These are phyloP conservation scores for Gnatocerus cornutus DNA, from an alignment of 2,888 invertebrate genomes.

Conservation along the genomic window DNA sequence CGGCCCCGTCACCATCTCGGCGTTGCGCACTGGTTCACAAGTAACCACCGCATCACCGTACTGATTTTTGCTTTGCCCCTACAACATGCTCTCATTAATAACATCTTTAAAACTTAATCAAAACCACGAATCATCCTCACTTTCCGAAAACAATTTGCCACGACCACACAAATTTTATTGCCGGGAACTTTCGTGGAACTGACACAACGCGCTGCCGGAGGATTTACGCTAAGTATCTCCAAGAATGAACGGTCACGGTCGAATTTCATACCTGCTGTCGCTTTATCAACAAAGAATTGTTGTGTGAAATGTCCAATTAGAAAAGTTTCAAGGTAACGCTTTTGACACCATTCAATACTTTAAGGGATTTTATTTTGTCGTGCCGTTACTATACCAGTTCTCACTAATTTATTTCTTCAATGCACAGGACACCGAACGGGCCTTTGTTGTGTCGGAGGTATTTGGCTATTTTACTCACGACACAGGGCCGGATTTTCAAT, in stretches of 20 bases:
- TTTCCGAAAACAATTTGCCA: conserved; percentile 9
- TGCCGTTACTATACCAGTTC: conserved; percentile 32
- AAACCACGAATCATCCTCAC: conserved; percentile 24
- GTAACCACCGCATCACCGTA: conserved; percentile 69
- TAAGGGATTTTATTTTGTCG: conserved; percentile 41
- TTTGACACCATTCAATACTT: conserved; percentile 42
- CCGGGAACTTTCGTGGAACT: conserved; percentile 1
- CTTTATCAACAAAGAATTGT: conserved; percentile 38
- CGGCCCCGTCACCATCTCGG: conserved; percentile 60
- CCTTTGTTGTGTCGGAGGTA: conserved; percentile 39
- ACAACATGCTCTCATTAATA: conserved; percentile 44
- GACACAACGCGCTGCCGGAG: not conserved
- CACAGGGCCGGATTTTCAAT: conserved; percentile 19
- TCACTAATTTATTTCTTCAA: conserved; percentile 46
- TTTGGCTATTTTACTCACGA: conserved; percentile 32
- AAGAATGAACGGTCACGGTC: conserved; percentile 12
- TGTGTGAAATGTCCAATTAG: conserved; percentile 45
- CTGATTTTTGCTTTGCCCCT: conserved; percentile 65
- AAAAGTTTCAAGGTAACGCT: conserved; percentile 45
- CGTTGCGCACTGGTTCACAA: conserved; percentile 70
- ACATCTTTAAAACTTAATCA: conserved; percentile 31
- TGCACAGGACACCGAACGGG: conserved; percentile 38
- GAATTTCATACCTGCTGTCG: conserved; percentile 24
- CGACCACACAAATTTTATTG: conserved; percentile 11
- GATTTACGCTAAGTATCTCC: conserved; percentile 3